These are phyloP conservation scores for Hypanus sabinus DNA, from an alignment of 2,113 vertebrate genomes.

Conservation along the genomic window DNA sequence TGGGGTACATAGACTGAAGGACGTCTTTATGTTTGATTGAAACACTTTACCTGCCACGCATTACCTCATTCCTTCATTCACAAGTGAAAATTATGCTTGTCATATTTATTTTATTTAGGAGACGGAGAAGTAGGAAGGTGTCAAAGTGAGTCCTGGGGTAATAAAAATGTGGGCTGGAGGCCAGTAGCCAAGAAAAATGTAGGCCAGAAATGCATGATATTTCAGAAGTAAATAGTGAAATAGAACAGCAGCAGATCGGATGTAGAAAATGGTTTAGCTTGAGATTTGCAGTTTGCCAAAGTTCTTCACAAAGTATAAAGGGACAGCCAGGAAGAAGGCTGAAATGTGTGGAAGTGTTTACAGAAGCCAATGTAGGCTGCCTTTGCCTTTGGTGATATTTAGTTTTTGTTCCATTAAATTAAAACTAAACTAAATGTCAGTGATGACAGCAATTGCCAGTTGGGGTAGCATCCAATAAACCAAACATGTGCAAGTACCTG, in stretches of 20 bases:
- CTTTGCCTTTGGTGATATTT: conserved; percentile 21
- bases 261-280: not conserved
- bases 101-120: not conserved
- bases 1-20: too few species aligned
- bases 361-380: conserved; percentile 13
- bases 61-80: not conserved
- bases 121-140: not conserved
- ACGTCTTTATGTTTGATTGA: not conserved
- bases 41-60: not conserved
- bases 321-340: not conserved
- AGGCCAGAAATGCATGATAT: not conserved
- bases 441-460: conserved; percentile 7
- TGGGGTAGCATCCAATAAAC: not conserved
- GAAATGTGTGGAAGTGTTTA: not conserved
- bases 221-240: not conserved
- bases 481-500: not conserved
- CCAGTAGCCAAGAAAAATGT: not conserved
- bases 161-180: not conserved
- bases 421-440: not conserved
- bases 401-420: not conserved
- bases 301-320: not conserved
- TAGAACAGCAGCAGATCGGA: not conserved
- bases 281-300: not conserved
- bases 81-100: not conserved
- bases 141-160: too few species aligned